Percentiles rank a stretch among this genome's conserved stretches.
phyloP scores from a whole-genome alignment of 2,113 vertebrate species.

The Esox niger region DNA sequence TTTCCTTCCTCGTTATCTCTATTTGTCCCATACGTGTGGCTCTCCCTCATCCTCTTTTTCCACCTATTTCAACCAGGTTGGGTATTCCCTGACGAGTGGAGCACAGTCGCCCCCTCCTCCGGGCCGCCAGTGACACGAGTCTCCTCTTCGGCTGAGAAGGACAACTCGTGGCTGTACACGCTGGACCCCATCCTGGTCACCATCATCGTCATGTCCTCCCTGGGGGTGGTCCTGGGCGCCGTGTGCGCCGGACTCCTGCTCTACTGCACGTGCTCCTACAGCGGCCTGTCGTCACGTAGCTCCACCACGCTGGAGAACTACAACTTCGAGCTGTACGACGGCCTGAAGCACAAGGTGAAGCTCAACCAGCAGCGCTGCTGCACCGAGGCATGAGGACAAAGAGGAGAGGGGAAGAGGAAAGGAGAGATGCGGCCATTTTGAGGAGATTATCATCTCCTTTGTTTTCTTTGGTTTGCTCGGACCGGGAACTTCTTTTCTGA shows the following conservation, averaged over 20 bases:
- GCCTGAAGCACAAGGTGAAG: conserved; percentile 99
- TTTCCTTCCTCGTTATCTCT: too few species aligned
- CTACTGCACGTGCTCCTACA: conserved; percentile 96
- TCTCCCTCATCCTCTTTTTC: neutral
- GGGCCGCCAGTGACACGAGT: conserved; percentile 68
- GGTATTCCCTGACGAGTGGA: conserved; percentile 59
- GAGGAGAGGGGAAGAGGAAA: neutral
- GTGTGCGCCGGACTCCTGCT: conserved; percentile 92
- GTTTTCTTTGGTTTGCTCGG: conserved; percentile 42
- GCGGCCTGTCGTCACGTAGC: conserved; percentile 88
- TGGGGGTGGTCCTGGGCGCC: conserved; percentile 91
- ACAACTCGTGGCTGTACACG: conserved; percentile 92
- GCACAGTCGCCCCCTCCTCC: conserved; percentile 49
- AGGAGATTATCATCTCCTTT: conserved; percentile 33
- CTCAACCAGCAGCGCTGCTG: conserved; percentile 98
- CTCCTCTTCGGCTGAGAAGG: conserved; percentile 73
- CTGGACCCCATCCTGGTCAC: conserved; percentile 97
- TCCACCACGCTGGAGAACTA: conserved; percentile 98
- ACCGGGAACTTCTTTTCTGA: neutral
- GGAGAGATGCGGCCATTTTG: conserved; percentile 11
- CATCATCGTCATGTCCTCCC: conserved; percentile 97
- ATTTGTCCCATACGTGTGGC: conserved; percentile 1
- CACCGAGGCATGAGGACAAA: conserved; percentile 82
- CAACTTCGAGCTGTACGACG: conserved; percentile 97
- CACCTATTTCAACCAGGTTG: conserved; percentile 33